Conservation (phyloP, 2,113 vertebrate species). For the Saimiri boliviensis region DNA sequence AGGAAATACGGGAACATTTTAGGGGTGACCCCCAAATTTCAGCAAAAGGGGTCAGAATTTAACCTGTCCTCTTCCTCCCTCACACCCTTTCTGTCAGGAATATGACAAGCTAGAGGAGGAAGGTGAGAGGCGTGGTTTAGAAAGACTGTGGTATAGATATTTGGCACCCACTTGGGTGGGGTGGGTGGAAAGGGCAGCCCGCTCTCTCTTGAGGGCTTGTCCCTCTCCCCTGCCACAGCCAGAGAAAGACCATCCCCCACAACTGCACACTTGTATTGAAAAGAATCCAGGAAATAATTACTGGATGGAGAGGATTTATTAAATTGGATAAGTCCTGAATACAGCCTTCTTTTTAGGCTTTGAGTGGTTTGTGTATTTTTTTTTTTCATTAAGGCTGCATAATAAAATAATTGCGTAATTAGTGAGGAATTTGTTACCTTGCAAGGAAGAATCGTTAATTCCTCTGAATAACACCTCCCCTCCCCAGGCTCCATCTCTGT, state of each 20-base stretch:
- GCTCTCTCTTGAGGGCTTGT: not conserved
- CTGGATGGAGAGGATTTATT: constrained; percentile 80
- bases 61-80: not conserved
- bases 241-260: not conserved
- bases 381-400: constrained; percentile 81
- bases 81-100: not conserved
- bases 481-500: not conserved
- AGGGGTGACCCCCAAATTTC: not conserved
- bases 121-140: not conserved
- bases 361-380: constrained; percentile 67
- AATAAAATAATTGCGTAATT: constrained; percentile 82
- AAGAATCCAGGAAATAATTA: constrained; percentile 79
- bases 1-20: not conserved
- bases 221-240: not conserved
- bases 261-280: not conserved
- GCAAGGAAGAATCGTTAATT: constrained; percentile 65
- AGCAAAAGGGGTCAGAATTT: not conserved
- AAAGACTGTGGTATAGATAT: not conserved
- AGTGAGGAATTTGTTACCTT: constrained; percentile 67
- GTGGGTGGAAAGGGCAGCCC: too few relatives aligned
- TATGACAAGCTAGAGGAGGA: not conserved
- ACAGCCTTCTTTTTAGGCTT: constrained; percentile 74
- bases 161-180: not conserved
- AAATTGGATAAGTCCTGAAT: constrained; percentile 79
- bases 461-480: constrained; percentile 16